Percentiles rank a stretch among this genome's conserved stretches.
Conservation (phyloP, 2,888 invertebrate genomes). For the Proisotoma minuta region DNA sequence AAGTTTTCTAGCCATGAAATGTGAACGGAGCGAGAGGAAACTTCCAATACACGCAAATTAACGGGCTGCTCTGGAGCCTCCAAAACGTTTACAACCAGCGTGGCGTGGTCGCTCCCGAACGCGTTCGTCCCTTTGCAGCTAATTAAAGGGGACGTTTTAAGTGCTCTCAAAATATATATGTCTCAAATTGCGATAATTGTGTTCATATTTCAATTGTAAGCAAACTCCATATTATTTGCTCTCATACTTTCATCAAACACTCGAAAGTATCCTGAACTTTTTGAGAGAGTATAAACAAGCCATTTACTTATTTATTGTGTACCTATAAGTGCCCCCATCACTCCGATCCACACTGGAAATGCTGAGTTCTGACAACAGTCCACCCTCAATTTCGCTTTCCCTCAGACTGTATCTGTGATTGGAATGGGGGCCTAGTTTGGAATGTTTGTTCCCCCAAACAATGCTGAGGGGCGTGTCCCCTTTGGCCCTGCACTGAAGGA, state of each 20-base stretch:
- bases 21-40: conserved; percentile 75
- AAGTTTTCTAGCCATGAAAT: conserved; percentile 86
- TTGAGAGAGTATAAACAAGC: no score
- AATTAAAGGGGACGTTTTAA: no score
- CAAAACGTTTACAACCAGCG: no score
- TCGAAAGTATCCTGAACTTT: no score
- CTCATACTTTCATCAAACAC: no score
- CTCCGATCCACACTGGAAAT: conserved; percentile 78
- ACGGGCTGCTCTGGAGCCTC: conserved; percentile 86
- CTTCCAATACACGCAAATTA: conserved; percentile 76
- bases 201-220: no score
- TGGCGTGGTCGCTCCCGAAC: no score
- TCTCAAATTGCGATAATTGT: no score
- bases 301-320: no score
- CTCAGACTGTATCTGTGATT: conserved; percentile 61
- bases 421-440: conserved; percentile 40
- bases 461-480: conserved; percentile 85
- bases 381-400: conserved; percentile 71
- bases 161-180: no score
- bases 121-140: no score
- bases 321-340: conserved; percentile 82
- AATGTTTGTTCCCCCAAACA: conserved; percentile 60
- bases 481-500: conserved; percentile 77
- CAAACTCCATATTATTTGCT: no score
- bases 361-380: conserved; percentile 77